Percentiles rank a stretch among this genome's conserved stretches.
Evolutionary conservation across 2,888 invertebrate species (phyloP).

Genomic region (Oscheius sp.): DNA sequence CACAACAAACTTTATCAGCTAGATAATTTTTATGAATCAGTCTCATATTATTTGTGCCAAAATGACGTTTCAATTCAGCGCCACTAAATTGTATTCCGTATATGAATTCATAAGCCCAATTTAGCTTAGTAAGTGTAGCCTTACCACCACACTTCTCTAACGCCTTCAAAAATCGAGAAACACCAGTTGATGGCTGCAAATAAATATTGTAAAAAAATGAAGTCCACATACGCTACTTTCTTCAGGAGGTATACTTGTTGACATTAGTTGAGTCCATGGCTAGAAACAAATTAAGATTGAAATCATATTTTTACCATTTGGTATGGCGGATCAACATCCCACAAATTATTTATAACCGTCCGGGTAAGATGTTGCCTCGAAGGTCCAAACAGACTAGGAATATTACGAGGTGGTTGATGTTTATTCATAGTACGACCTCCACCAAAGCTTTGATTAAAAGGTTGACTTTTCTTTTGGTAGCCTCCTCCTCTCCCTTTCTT

Average conservation of each 20-base stretch:
- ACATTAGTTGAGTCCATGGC: too few species aligned
- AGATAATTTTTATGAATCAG: conserved; percentile 2
- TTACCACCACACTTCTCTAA: conserved; percentile 10
- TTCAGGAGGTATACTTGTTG: not conserved
- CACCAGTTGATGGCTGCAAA: conserved; percentile 9
- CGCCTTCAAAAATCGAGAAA: conserved; percentile 5
- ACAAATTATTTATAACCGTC: too few species aligned
- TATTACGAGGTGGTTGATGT: too few species aligned
- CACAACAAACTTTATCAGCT: conserved; percentile 3
- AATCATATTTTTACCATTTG: too few species aligned
- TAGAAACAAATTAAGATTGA: too few species aligned
- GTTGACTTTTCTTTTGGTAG: too few species aligned
- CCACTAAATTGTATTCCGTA: not conserved
- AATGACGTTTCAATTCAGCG: conserved; percentile 1
- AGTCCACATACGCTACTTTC: not conserved
- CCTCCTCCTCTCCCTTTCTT: not conserved
- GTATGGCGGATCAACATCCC: too few species aligned
- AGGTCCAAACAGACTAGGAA: too few species aligned
- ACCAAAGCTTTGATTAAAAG: too few species aligned
- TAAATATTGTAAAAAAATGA: not conserved
- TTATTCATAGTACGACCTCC: too few species aligned
- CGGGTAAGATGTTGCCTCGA: too few species aligned
- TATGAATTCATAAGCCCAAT: conserved; percentile 3
- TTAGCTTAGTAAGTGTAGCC: conserved; percentile 15
- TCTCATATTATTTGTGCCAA: conserved; percentile 13